Evolutionary conservation across 2,797 vertebrate species (phyloP), one percentile per base, ranked within the genome.

Genomic region (Enoplosus armatus): DNA sequence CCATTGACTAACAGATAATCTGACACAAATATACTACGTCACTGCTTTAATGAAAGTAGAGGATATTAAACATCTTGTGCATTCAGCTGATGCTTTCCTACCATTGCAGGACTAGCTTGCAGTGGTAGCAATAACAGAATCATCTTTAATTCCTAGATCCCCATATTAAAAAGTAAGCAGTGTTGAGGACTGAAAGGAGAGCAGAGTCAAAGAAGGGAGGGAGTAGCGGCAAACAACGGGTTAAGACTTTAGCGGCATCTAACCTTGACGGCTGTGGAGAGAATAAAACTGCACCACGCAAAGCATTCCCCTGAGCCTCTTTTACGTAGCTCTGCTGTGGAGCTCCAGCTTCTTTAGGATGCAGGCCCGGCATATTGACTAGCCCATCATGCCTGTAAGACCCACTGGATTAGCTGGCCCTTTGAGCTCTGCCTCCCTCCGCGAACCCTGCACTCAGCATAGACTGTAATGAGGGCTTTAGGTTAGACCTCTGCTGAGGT

Each of bases 351-450:
- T 87, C 86, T 92, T 89, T 87, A 86, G 67, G 87, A 92, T 90
- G 90, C 91, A 87, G 87, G 84, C 74, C 83, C 77, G 79, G 87
- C 74, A 80, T 90, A 93, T 94, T 91, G 94, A 94, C 91, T 69
- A 82, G 90, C 81, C 88, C 92, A 93, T 92, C 88, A 90, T 92
- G 90, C 85, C 90, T 85, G 87, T 88, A 90, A 93, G 50, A 93
- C 92, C 92, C 87, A 85, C 74, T 89, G 91, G 93, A 92, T 95
- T 92, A 94, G 83, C 78, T 56, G 84, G 86, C 79, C 91, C 86
- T 92, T 87, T 91, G 90, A 93, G 88, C 89, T 84, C 73, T 74
- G 71, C 80, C 84, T 90, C 84, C 81, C 84, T 76, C 56, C 24
- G 56, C 47, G 78, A 91, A 91, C 88, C 75, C 84, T 84, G 84